These are phyloP conservation scores for Xylota sylvarum DNA, from an alignment of 2,888 invertebrate genomes.

Conservation along the genomic window DNA sequence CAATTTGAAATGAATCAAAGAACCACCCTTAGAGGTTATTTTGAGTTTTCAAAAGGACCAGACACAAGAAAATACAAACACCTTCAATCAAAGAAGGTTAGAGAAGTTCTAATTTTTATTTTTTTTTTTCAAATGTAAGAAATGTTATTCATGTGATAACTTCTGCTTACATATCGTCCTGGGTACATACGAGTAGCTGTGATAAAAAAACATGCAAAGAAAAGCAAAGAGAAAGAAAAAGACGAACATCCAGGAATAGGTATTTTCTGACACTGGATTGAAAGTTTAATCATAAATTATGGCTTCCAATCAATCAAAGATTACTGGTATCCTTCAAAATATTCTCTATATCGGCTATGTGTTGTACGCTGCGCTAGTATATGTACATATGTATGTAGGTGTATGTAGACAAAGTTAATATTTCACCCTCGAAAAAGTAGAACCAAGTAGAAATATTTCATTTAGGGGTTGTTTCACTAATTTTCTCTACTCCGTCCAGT, in stretches of 20 bases:
- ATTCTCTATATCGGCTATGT: conserved; percentile 30
- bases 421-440: conserved; percentile 29
- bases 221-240: conserved; percentile 2
- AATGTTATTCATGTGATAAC: conserved; percentile 18
- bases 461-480: conserved; percentile 57
- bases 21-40: conserved; percentile 10
- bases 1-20: conserved; percentile 31
- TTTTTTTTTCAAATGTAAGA: background rate
- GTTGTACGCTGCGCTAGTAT: background rate
- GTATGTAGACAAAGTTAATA: conserved; percentile 40
- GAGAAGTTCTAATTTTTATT: background rate
- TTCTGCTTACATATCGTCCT: conserved; percentile 5
- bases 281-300: conserved; percentile 72
- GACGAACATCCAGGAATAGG: conserved; percentile 24
- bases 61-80: conserved; percentile 13
- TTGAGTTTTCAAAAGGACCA: conserved; percentile 17
- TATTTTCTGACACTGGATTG: conserved; percentile 40
- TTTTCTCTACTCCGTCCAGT: conserved; percentile 39
- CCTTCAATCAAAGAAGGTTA: conserved; percentile 20
- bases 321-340: conserved; percentile 51
- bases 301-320: conserved; percentile 75
- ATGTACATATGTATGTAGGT: no score
- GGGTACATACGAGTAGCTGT: background rate
- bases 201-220: conserved; percentile 5
- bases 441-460: conserved; percentile 29